Percentiles rank a stretch among this genome's conserved stretches.
phyloP scores from a whole-genome alignment of 2,797 vertebrate genomes.

The Sphaeramia orbicularis region DNA sequence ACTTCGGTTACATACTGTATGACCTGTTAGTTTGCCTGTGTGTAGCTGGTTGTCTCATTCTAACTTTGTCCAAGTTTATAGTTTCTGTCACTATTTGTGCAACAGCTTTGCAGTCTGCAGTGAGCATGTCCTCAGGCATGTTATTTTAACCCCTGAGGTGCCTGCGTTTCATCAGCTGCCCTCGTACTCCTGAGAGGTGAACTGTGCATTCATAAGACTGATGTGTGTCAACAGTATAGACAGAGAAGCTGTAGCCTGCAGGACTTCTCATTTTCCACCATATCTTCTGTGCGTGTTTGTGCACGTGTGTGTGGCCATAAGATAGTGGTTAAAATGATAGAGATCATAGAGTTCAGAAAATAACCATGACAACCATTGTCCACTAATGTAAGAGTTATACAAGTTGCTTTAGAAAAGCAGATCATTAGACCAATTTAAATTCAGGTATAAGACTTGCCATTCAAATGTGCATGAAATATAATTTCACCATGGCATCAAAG shows the following conservation, averaged over 20 bases:
- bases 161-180: constrained; percentile 83
- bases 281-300: constrained; percentile 74
- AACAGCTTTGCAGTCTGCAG: constrained; percentile 42
- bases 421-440: constrained; percentile 37
- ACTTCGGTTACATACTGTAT: neutral
- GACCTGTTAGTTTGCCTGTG: constrained; percentile 1
- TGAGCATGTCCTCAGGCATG: constrained; percentile 52
- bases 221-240: constrained; percentile 91
- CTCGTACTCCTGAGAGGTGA: constrained; percentile 89
- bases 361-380: constrained; percentile 23
- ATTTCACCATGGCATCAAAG: constrained; percentile 42
- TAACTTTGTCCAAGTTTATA: constrained; percentile 46
- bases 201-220: constrained; percentile 88
- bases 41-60: constrained; percentile 28
- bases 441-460: constrained; percentile 42
- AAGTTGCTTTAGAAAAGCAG: constrained; percentile 21
- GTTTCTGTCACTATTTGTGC: constrained; percentile 41
- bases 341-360: constrained; percentile 2
- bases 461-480: constrained; percentile 54
- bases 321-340: constrained; percentile 29
- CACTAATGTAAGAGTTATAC: constrained; percentile 13
- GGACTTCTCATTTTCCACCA: constrained; percentile 91
- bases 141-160: constrained; percentile 65
- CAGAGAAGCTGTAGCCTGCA: constrained; percentile 86
- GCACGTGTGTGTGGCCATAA: constrained; percentile 33